Base-by-base conservation (phyloP, 2,797 vertebrate species). In the Micromesistius poutassou region DNA sequence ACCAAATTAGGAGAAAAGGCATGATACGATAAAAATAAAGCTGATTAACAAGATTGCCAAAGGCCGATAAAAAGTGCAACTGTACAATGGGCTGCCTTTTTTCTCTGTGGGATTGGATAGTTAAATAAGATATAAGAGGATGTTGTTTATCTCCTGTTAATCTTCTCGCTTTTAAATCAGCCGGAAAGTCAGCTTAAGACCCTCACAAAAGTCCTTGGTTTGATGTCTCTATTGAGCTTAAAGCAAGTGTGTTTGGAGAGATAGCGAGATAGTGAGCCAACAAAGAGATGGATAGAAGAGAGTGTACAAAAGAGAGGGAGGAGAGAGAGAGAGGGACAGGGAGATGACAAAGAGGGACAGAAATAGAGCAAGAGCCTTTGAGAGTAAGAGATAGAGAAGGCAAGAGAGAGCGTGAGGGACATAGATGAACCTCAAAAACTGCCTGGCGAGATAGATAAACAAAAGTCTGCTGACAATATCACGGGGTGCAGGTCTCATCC, bases 401-500 rank as follows among this genome's bases (percentile, higher is more conserved):
- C 46, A 16, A 16, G 42, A 22, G 46, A 50, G 46, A 50, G 46
- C 14, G 19, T 19, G 46, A 55, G 16, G 4, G 46, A 55, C 14
- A 55, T 55, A 4, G 3, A 6, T 55, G 46, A 55, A 55, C 46
- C 46, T 55, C 4, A 55, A 50, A 16, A 30, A 40, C 36, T 55
- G 46, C 46, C 46, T 55, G 46, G 5, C 19, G n/a, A 5, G n/a
- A 73, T 36, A 71, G 78, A 66, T 77, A 38, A 85, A 80, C 36
- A 68, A 70, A 73, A n/a, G 74, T 87, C 88, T 89, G 85, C 81
- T 87, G 88, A 87, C 83, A 75, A 72, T 77, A 79, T 90, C 89
- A 90, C 50, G 85, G 82, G 85, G 82, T 46, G 71, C 71, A 46
- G 36, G 62, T 78, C 80, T 22, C 46, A 55, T 22, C 55, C 74